Conservation (phyloP, 2,888 invertebrate species). For the Rambutsinella grinnellia region DNA sequence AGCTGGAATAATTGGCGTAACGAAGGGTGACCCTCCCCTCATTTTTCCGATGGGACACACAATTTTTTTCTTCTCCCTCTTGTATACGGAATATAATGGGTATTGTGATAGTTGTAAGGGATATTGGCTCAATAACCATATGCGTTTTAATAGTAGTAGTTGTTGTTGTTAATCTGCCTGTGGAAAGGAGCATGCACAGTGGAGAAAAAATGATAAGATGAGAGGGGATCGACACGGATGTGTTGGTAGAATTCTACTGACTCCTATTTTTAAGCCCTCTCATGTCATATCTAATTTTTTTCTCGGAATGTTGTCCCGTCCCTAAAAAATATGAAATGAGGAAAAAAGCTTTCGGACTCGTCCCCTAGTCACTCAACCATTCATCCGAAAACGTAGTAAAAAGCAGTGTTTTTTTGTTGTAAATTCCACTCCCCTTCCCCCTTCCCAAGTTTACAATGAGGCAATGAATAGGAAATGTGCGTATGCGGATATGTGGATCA, state of each 20-base stretch:
- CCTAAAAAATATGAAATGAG: slow-evolving; percentile 8
- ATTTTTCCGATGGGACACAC: slow-evolving; percentile 43
- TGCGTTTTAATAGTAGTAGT: slow-evolving; percentile 55
- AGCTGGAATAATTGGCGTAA: slow-evolving; percentile 63
- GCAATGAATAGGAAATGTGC: no score
- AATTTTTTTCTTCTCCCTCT: slow-evolving; percentile 22
- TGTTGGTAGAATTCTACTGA: slow-evolving; percentile 52
- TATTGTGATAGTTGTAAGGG: slow-evolving; percentile 7
- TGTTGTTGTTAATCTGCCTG: slow-evolving; percentile 55
- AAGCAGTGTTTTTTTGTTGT: not conserved
- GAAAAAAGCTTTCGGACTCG: slow-evolving; percentile 17
- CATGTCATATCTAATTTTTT: slow-evolving; percentile 35
- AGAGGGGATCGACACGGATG: slow-evolving; percentile 32
- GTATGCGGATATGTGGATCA: no score
- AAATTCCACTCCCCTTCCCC: not conserved
- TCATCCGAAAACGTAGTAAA: slow-evolving; percentile 41
- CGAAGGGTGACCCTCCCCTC: slow-evolving; percentile 58
- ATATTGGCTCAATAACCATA: slow-evolving; percentile 51
- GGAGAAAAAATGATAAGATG: slow-evolving; percentile 7
- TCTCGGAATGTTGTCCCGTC: not conserved
- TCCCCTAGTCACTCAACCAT: slow-evolving; percentile 37
- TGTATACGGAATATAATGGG: not conserved
- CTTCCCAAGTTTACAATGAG: no score
- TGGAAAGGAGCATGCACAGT: slow-evolving; percentile 45
- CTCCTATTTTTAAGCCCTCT: slow-evolving; percentile 38